Conservation (phyloP, 23 tunicate genomes). For the Trididemnum clinides region DNA sequence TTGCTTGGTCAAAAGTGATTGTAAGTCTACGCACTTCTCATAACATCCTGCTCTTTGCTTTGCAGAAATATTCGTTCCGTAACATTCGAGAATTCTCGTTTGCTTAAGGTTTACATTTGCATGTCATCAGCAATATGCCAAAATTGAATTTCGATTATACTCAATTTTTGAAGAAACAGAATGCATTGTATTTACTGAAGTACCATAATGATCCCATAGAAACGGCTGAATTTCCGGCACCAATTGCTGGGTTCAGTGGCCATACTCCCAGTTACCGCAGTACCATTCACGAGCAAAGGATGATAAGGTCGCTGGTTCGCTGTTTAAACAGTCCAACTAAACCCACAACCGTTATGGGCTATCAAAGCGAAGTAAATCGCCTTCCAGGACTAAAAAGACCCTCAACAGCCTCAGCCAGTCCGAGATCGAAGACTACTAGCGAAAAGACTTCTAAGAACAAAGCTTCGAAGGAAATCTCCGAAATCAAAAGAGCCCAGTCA, state of each 20-base stretch:
- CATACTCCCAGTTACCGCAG: conserved; percentile 76
- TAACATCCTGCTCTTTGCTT: too few species aligned
- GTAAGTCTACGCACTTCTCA: too few species aligned
- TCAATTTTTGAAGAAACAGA: conserved; percentile 70
- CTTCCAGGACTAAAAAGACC: conserved; percentile 1
- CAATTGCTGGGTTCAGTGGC: conserved; percentile 75
- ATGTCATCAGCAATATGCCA: conserved; percentile 57
- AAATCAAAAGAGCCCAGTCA: conserved; percentile 36
- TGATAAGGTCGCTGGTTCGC: conserved; percentile 76
- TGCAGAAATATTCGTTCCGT: too few species aligned
- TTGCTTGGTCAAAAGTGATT: too few species aligned
- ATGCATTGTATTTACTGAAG: conserved; percentile 72
- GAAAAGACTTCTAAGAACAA: not conserved
- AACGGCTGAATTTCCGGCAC: conserved; percentile 58
- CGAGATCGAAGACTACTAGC: not conserved
- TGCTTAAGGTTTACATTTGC: too few species aligned
- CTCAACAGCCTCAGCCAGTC: not conserved
- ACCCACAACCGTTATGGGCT: conserved; percentile 84
- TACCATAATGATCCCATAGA: conserved; percentile 84
- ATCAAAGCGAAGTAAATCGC: conserved; percentile 2
- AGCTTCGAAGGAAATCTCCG: not conserved
- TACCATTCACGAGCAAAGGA: conserved; percentile 66
- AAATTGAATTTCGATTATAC: conserved; percentile 81
- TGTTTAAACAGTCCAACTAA: conserved; percentile 77
- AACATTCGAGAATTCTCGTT: too few species aligned